Evolutionary conservation across 2,888 invertebrate species (phyloP).

Genomic region (Phortica magna): DNA sequence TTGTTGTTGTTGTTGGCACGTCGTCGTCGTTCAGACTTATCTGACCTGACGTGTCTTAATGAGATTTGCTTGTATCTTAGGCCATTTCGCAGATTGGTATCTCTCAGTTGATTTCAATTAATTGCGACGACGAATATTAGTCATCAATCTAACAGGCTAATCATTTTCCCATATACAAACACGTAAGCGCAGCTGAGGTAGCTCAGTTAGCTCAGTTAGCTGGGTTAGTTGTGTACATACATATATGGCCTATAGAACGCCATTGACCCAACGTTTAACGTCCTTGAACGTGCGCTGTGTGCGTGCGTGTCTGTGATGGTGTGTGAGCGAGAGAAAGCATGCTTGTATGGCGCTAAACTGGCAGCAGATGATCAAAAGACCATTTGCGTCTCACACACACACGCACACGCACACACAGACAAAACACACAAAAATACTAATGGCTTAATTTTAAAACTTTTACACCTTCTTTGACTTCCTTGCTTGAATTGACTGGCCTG

Average conservation of each 20-base stretch:
- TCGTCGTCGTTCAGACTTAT: constrained; percentile 32
- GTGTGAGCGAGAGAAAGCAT: constrained; percentile 7
- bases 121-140: constrained; percentile 76
- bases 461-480: constrained; percentile 47
- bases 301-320: background rate
- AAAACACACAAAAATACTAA: constrained; percentile 51
- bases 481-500: background rate
- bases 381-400: background rate
- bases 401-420: background rate
- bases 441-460: constrained; percentile 71
- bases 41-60: constrained; percentile 74
- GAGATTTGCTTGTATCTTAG: constrained; percentile 78
- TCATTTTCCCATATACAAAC: constrained; percentile 53
- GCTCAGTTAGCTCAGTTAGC: background rate
- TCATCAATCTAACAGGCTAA: constrained; percentile 76
- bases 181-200: constrained; percentile 6
- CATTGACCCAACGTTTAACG: constrained; percentile 27
- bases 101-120: constrained; percentile 73
- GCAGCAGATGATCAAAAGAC: constrained; percentile 52
- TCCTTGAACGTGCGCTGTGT: constrained; percentile 2
- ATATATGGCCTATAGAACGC: constrained; percentile 31
- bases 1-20: constrained; percentile 29
- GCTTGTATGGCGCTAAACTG: constrained; percentile 68
- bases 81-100: constrained; percentile 76
- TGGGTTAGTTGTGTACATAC: too few species aligned